These are phyloP conservation scores for Perizoma flavofasciatum DNA, from an alignment of 2,888 invertebrate genomes.

Conservation along the genomic window DNA sequence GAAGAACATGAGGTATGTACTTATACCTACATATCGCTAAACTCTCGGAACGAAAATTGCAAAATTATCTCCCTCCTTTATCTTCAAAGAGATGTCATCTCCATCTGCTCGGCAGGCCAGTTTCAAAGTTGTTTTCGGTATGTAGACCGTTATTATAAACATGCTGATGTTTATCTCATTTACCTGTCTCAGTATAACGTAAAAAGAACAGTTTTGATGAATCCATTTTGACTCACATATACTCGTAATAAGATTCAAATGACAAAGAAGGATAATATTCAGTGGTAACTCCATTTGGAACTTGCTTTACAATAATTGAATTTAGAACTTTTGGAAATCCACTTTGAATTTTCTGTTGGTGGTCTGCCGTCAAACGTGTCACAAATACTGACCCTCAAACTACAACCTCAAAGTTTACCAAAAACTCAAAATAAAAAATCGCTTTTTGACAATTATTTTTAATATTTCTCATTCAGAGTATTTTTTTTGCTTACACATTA, in stretches of 20 bases:
- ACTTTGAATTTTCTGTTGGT: neutral
- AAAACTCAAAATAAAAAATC: slow-evolving; percentile 47
- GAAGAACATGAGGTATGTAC: slow-evolving; percentile 60
- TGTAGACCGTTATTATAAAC: slow-evolving; percentile 67
- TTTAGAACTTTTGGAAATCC: neutral
- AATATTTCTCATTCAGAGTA: too few species aligned
- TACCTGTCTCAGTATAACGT: slow-evolving; percentile 59
- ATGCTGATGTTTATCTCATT: slow-evolving; percentile 67
- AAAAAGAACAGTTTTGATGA: slow-evolving; percentile 54
- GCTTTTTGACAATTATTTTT: slow-evolving; percentile 49
- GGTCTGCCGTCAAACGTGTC: slow-evolving; percentile 43
- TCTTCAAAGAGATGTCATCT: slow-evolving; percentile 83
- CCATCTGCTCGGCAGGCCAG: slow-evolving; percentile 73
- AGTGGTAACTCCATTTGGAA: neutral
- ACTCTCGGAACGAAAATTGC: slow-evolving; percentile 76
- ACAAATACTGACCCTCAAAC: slow-evolving; percentile 54
- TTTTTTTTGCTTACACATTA: slow-evolving; percentile 12
- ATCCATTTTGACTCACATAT: slow-evolving; percentile 18
- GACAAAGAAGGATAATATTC: too few species aligned
- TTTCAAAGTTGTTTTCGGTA: slow-evolving; percentile 69
- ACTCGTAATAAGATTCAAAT: neutral
- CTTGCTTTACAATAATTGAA: too few species aligned
- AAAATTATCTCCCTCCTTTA: slow-evolving; percentile 81
- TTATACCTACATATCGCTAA: slow-evolving; percentile 63
- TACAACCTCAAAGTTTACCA: slow-evolving; percentile 51